phyloP scores from a whole-genome alignment of 2,888 invertebrate species.

The Eristalis pertinax region DNA sequence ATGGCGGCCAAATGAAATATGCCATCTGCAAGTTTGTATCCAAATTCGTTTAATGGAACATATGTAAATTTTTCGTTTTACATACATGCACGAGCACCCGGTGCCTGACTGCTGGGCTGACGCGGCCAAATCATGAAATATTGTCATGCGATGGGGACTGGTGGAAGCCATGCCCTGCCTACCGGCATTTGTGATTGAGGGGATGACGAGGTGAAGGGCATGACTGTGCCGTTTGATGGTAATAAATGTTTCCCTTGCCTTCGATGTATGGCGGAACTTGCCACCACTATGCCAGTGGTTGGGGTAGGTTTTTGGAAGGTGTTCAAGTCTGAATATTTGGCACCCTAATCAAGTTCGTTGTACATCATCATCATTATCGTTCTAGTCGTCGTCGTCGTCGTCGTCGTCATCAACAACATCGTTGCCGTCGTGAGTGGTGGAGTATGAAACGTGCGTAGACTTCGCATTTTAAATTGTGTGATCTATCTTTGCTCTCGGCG shows the following conservation, averaged over 20 bases:
- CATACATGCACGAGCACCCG: constrained; percentile 27
- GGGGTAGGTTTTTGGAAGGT: constrained; percentile 34
- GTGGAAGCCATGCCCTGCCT: background rate
- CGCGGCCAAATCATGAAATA: constrained; percentile 40
- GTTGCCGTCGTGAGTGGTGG: background rate
- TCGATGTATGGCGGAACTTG: constrained; percentile 3
- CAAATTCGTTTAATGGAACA: constrained; percentile 63
- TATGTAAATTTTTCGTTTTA: constrained; percentile 61
- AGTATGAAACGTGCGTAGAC: constrained; percentile 51
- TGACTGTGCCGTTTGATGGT: constrained; percentile 36
- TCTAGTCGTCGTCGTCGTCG: constrained; percentile 11
- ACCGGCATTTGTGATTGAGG: background rate
- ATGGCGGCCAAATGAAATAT: constrained; percentile 36
- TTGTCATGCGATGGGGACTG: background rate
- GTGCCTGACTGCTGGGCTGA: background rate
- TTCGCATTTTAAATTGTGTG: constrained; percentile 66
- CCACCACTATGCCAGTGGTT: constrained; percentile 14
- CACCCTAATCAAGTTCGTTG: constrained; percentile 49
- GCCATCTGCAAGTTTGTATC: constrained; percentile 30
- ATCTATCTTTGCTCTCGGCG: constrained; percentile 59
- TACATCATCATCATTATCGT: constrained; percentile 45
- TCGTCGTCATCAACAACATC: background rate
- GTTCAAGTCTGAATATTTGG: background rate
- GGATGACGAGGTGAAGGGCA: background rate
- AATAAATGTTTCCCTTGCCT: constrained; percentile 39